phyloP scores from a whole-genome alignment of 2,113 vertebrate genomes.

The Sterrhoptilus dennistouni region DNA sequence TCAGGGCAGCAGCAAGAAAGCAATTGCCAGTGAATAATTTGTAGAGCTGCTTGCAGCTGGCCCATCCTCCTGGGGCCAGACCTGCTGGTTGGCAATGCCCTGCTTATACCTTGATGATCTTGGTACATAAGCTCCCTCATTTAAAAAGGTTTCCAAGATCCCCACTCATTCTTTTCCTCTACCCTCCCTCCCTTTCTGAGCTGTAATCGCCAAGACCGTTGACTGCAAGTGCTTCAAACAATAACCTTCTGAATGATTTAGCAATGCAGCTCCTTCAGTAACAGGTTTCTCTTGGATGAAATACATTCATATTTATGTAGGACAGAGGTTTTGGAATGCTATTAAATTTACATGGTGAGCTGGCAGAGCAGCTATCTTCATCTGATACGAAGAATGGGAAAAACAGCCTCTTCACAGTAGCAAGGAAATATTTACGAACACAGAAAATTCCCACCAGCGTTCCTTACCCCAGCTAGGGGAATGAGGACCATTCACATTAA shows the following conservation, averaged over 20 bases:
- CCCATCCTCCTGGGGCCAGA: neutral
- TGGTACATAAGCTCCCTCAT: neutral
- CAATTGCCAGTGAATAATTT: conserved; percentile 27
- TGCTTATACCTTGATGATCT: neutral
- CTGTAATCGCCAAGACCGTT: neutral
- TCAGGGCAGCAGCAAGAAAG: conserved; percentile 41
- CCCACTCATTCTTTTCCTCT: neutral
- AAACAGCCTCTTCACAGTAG: neutral
- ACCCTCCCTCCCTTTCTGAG: neutral
- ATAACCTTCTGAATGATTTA: conserved; percentile 49
- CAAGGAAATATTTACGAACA: neutral
- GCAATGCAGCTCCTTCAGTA: neutral
- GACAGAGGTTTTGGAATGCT: conserved; percentile 21
- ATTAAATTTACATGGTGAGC: conserved; percentile 53
- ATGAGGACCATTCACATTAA: neutral
- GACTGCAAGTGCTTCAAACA: conserved; percentile 7
- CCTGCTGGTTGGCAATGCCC: neutral
- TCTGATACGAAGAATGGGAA: neutral
- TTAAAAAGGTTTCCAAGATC: conserved; percentile 6
- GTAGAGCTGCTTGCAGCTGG: neutral
- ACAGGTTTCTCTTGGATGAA: conserved; percentile 18
- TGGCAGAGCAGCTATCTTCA: conserved; percentile 15
- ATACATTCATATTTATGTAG: conserved; percentile 23
- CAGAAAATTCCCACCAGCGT: neutral
- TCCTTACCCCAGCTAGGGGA: neutral